Evolutionary conservation across 2,888 invertebrate species (phyloP), one percentile per base, ranked within the genome.

Genomic region (Argyresthia goedartella): DNA sequence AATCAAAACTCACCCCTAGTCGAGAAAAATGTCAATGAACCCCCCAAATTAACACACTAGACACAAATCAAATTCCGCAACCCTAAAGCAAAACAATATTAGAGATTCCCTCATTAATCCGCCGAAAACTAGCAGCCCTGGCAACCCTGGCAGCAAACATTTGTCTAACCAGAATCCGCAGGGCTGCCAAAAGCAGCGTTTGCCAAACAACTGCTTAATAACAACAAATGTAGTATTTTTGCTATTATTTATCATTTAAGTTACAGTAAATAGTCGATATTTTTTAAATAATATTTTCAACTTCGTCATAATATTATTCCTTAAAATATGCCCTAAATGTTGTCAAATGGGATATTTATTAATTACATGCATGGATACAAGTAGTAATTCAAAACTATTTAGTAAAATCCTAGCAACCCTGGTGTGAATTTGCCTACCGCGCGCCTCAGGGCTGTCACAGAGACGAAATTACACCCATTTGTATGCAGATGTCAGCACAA

Each of bases 381-480:
- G 3, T 25, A 25, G 25, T 6, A 25, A 25, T 25, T 25, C 25
- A 25, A 6, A 25, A 25, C 25, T 25, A 25, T 25, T 25, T 6
- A 25, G 25, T 6, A 25, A 25, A 25, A 25, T 4, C 25, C 25
- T 25, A 25, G 25, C 25, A 25, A 25, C 25, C 25, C 25, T 25
- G 25, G 25, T 25, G 25, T 25, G 6, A 25, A 25, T 25, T 25
- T 25, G 3, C 25, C 25, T 25, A 25, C 25, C 25, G 25, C 25
- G 25, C 65, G 73, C 76, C 73, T 69, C 68, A 73, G 75, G 78
- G 75, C 69, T 78, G 81, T 80, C 81, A 73, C 76, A 65, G 67
- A 65, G 67, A 50, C 73, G 72, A 78, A 81, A 85, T 84, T 81
- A 82, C 79, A 71, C 66, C 76, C 81, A 82, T 85, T 82, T 82